A percentile compares a stretch with the other conserved stretches of the same genome.
Conservation (phyloP, 2,888 invertebrate species). For the Cryptus viduatorius region DNA sequence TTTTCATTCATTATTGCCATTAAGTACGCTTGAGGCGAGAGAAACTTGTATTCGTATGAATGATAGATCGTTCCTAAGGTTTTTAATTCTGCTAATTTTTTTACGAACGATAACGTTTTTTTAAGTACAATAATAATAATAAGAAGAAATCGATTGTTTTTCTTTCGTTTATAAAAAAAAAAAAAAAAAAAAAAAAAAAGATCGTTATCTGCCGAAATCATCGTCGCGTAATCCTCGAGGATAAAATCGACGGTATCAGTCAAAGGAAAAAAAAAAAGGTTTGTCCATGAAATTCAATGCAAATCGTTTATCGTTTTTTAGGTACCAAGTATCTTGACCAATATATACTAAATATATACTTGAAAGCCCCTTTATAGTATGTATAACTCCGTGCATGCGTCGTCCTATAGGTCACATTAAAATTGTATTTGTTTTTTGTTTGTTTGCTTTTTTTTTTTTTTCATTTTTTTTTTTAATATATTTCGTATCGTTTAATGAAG, state of each 20-base stretch:
- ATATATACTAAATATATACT: conserved; percentile 25
- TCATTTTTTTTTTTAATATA: conserved; percentile 48
- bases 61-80: conserved; percentile 20
- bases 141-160: conserved; percentile 47
- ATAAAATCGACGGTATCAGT: conserved; percentile 37
- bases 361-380: conserved; percentile 41
- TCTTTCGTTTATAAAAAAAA: not conserved
- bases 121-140: conserved; percentile 64
- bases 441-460: conserved; percentile 30
- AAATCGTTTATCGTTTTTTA: conserved; percentile 59
- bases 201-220: conserved; percentile 24
- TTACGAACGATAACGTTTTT: conserved; percentile 35
- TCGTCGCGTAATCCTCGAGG: conserved; percentile 17
- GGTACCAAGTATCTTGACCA: conserved; percentile 56
- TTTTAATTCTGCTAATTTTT: conserved; percentile 35
- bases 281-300: conserved; percentile 51
- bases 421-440: conserved; percentile 1
- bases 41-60: conserved; percentile 47
- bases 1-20: conserved; percentile 25
- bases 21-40: conserved; percentile 54
- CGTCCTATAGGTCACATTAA: conserved; percentile 51
- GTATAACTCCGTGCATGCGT: conserved; percentile 55
- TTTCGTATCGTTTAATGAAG: conserved; percentile 64
- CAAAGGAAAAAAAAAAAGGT: conserved; percentile 7
- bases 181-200: conserved; percentile 24